Percentiles rank a stretch among this genome's conserved stretches.
phyloP scores from a whole-genome alignment of 1,140 invertebrate genomes.

The Sitodiplosis mosellana region DNA sequence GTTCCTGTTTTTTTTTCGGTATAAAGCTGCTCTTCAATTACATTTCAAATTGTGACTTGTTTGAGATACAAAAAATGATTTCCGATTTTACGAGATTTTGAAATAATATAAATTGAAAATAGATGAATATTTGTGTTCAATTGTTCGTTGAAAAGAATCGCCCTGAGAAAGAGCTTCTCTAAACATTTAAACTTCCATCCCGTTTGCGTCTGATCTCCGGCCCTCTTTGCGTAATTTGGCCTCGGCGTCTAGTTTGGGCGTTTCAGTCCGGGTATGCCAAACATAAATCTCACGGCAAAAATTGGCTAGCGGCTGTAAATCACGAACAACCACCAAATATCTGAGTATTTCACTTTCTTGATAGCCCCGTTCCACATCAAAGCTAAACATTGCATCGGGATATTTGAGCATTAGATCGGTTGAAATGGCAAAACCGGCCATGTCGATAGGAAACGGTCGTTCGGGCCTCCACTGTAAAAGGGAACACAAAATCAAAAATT shows the following conservation, averaged over 20 bases:
- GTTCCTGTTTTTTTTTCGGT: too few species aligned
- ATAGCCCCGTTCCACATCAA: slow-evolving; percentile 59
- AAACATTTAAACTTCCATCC: slow-evolving; percentile 52
- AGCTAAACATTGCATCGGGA: slow-evolving; percentile 64
- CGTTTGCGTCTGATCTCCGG: slow-evolving; percentile 31
- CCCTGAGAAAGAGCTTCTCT: too few species aligned
- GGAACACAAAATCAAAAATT: slow-evolving; percentile 15
- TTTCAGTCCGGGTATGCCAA: slow-evolving; percentile 92
- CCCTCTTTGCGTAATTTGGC: slow-evolving; percentile 29
- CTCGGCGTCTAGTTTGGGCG: slow-evolving; percentile 51
- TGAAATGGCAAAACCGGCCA: slow-evolving; percentile 96
- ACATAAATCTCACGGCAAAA: slow-evolving; percentile 85
- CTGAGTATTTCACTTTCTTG: slow-evolving; percentile 83
- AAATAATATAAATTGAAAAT: too few species aligned
- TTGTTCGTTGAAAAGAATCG: too few species aligned
- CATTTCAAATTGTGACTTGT: too few species aligned
- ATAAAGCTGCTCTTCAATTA: too few species aligned
- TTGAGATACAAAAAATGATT: too few species aligned
- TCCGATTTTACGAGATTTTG: too few species aligned
- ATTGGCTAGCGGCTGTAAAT: slow-evolving; percentile 77
- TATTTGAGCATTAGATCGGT: slow-evolving; percentile 56
- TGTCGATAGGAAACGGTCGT: slow-evolving; percentile 87
- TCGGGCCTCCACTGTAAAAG: slow-evolving; percentile 64
- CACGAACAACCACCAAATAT: slow-evolving; percentile 52
- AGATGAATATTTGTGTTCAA: too few species aligned